Conservation (phyloP, 2,888 invertebrate species). For the Phyto melanocephala region DNA sequence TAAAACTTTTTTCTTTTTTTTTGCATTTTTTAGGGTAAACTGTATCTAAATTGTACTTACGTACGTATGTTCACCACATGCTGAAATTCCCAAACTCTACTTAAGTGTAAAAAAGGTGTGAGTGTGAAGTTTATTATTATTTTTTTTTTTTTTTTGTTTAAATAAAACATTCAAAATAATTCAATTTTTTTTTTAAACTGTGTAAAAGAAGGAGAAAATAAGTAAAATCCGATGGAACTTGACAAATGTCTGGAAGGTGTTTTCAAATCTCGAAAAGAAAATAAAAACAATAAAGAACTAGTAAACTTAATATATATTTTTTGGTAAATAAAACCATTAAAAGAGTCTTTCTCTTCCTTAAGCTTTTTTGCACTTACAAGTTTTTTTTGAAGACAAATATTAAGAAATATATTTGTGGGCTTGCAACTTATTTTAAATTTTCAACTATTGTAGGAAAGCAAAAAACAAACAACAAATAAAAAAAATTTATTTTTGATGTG, state of each 20-base stretch:
- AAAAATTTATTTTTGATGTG: too few relatives aligned
- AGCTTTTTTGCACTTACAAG: constrained; percentile 49
- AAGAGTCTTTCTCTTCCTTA: constrained; percentile 46
- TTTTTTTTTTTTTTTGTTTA: constrained; percentile 29
- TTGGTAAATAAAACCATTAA: constrained; percentile 27
- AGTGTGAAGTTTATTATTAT: constrained; percentile 34
- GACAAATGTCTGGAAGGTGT: constrained; percentile 60
- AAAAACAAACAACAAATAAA: too few relatives aligned
- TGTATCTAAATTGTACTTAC: too few relatives aligned
- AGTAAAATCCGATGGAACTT: constrained; percentile 52
- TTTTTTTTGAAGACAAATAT: too few relatives aligned
- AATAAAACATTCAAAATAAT: constrained; percentile 55
- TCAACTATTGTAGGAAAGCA: too few relatives aligned
- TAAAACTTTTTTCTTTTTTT: constrained; percentile 15
- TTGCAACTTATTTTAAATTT: too few relatives aligned
- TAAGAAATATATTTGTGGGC: too few relatives aligned
- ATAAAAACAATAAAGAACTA: constrained; percentile 15
- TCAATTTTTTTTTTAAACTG: constrained; percentile 16
- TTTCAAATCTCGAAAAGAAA: constrained; percentile 9
- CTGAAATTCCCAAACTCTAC: constrained; percentile 79
- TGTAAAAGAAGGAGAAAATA: constrained; percentile 11
- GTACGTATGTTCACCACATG: constrained; percentile 73
- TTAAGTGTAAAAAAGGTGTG: constrained; percentile 69
- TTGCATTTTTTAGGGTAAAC: constrained; percentile 72
- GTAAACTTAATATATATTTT: constrained; percentile 33